phyloP scores from a whole-genome alignment of 2,113 vertebrate species.

The Maccullochella peelii region DNA sequence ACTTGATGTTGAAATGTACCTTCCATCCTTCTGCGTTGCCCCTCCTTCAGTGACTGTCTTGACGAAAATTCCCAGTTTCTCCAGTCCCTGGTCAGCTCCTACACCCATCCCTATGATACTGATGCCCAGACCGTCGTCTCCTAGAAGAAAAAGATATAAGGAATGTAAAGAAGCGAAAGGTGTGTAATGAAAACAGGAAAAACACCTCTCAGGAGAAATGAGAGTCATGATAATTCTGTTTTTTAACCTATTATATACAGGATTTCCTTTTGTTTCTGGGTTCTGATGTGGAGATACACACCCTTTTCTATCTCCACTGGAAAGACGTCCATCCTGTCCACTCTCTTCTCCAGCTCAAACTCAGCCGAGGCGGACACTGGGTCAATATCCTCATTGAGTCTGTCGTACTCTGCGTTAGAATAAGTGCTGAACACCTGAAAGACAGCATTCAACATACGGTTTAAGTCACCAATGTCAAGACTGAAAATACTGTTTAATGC shows the following conservation, averaged over 20 bases:
- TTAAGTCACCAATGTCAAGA: not conserved
- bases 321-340: slow-evolving; percentile 93
- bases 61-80: slow-evolving; percentile 94
- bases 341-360: slow-evolving; percentile 93
- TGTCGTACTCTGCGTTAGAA: slow-evolving; percentile 90
- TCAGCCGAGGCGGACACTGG: slow-evolving; percentile 93
- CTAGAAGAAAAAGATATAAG: slow-evolving; percentile 63
- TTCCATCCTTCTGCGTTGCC: slow-evolving; percentile 87
- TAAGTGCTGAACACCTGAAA: slow-evolving; percentile 87
- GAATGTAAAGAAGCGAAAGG: not conserved
- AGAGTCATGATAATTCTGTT: not conserved
- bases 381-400: slow-evolving; percentile 91
- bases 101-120: slow-evolving; percentile 96
- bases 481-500: not conserved
- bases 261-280: not conserved
- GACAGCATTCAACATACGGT: not conserved
- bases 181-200: not conserved
- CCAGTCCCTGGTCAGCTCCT: slow-evolving; percentile 92
- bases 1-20: slow-evolving; percentile 76
- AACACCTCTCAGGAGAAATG: not conserved
- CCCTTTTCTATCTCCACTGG: slow-evolving; percentile 93
- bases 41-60: slow-evolving; percentile 92
- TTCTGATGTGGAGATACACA: slow-evolving; percentile 54
- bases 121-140: slow-evolving; percentile 90
- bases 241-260: not conserved